phyloP scores from a whole-genome alignment of 1,140 invertebrate species.

The Idris sp. region DNA sequence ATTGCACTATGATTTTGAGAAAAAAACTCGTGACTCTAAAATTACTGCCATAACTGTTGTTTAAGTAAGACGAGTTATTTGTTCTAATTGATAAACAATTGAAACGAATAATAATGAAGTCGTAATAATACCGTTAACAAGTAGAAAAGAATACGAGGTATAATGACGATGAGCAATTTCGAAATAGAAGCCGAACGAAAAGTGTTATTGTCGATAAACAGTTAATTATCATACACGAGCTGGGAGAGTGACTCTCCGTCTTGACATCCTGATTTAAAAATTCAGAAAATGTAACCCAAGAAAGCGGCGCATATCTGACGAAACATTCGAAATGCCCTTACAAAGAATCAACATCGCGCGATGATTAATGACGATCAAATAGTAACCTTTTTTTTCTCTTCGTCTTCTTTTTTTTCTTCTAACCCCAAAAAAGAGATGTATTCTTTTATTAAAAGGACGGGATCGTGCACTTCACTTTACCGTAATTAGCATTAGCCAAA shows the following conservation, averaged over 20 bases:
- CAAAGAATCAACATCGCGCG: constrained; percentile 25
- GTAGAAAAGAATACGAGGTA: background rate
- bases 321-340: constrained; percentile 5
- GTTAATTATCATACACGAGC: constrained; percentile 24
- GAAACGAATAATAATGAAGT: constrained; percentile 17
- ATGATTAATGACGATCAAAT: constrained; percentile 52
- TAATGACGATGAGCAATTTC: constrained; percentile 14
- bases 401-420: too few relatives aligned
- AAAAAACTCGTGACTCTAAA: too few relatives aligned
- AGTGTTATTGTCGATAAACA: constrained; percentile 38
- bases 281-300: constrained; percentile 27
- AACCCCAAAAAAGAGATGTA: constrained; percentile 15
- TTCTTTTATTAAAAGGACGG: constrained; percentile 39
- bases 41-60: too few relatives aligned
- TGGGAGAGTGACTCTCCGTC: constrained; percentile 4
- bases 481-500: constrained; percentile 47
- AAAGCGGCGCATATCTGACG: constrained; percentile 14
- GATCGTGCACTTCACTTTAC: constrained; percentile 35
- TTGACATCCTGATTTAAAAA: constrained; percentile 40
- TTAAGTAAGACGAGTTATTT: background rate
- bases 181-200: constrained; percentile 36
- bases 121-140: constrained; percentile 12
- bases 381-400: constrained; percentile 36
- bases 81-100: constrained; percentile 19
- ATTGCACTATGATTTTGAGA: too few relatives aligned